phyloP scores from a whole-genome alignment of 2,888 invertebrate species.

The Nesidiocoris tenuis region DNA sequence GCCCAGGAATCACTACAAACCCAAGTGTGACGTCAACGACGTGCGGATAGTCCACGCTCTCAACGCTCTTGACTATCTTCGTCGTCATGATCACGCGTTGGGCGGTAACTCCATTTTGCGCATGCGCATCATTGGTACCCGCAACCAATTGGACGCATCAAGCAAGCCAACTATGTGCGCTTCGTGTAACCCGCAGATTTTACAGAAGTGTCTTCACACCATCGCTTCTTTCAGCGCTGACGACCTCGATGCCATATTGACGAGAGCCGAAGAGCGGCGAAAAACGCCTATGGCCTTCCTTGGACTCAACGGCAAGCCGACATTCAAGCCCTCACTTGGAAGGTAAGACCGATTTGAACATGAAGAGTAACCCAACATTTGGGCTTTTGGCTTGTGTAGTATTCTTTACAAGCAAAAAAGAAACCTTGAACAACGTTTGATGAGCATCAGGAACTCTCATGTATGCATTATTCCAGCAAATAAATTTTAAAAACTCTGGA shows the following conservation, averaged over 20 bases:
- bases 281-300: slow-evolving; percentile 13
- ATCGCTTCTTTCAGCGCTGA: not conserved
- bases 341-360: too few species aligned
- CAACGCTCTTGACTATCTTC: slow-evolving; percentile 15
- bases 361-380: too few species aligned
- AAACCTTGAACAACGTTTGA: too few species aligned
- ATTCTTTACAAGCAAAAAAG: too few species aligned
- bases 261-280: slow-evolving; percentile 12
- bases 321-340: slow-evolving; percentile 32
- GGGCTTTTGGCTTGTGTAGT: too few species aligned
- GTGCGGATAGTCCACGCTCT: not conserved
- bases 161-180: slow-evolving; percentile 16
- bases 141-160: not conserved
- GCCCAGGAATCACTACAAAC: not conserved
- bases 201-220: slow-evolving; percentile 12
- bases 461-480: too few species aligned
- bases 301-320: slow-evolving; percentile 3
- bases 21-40: slow-evolving; percentile 2
- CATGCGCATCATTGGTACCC: slow-evolving; percentile 5
- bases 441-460: too few species aligned
- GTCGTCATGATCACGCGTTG: slow-evolving; percentile 22
- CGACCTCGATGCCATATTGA: slow-evolving; percentile 1
- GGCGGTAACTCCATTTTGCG: slow-evolving; percentile 22
- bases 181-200: slow-evolving; percentile 14
- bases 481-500: too few species aligned